phyloP scores from a whole-genome alignment of 2,888 invertebrate species.

The Caenorhabditis parvicauda region DNA sequence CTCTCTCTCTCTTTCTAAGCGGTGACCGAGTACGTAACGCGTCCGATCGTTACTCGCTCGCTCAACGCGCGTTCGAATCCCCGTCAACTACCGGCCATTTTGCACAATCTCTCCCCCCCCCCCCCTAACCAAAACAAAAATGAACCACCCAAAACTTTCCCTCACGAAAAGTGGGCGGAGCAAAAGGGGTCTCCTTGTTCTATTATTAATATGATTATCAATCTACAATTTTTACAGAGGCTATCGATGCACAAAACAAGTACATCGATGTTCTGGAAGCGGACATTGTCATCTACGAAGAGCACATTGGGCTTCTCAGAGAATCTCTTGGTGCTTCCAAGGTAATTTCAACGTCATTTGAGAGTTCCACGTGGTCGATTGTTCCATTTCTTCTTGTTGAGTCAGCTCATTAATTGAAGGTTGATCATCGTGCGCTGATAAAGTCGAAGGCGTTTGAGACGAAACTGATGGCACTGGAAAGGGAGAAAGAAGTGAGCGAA shows the following conservation, averaged over 20 bases:
- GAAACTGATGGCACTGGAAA: constrained; percentile 54
- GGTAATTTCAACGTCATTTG: constrained; percentile 12
- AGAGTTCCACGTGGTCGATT: neutral
- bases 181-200: too few species aligned
- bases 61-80: too few species aligned
- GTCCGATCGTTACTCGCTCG: too few species aligned
- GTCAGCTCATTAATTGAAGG: constrained; percentile 11
- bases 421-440: constrained; percentile 56
- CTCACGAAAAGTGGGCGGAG: too few species aligned
- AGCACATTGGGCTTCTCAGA: constrained; percentile 56
- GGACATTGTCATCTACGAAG: constrained; percentile 58
- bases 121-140: too few species aligned
- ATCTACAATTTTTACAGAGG: constrained; percentile 38
- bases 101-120: too few species aligned
- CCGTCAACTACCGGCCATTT: too few species aligned
- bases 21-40: too few species aligned
- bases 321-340: constrained; percentile 58
- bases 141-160: too few species aligned
- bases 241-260: constrained; percentile 52
- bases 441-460: constrained; percentile 60
- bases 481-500: constrained; percentile 55
- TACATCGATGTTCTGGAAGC: constrained; percentile 55
- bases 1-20: too few species aligned
- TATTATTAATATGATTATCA: too few species aligned
- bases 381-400: neutral